Base-by-base conservation (phyloP, 1,140 invertebrate genomes). In the Zaprionus africanus region DNA sequence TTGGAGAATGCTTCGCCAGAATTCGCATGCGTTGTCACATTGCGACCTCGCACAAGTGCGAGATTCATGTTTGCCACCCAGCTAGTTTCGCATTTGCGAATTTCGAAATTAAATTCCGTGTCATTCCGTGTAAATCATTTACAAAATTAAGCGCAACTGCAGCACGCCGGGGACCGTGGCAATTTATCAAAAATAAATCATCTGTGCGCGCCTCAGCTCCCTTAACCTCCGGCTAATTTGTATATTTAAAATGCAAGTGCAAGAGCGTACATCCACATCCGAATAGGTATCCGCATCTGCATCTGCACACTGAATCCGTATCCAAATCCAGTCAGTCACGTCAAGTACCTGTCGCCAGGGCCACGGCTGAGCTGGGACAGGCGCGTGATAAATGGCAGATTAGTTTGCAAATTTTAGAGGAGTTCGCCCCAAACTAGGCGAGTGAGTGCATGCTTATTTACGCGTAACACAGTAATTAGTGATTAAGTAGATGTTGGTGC, bases 121-220 rank as follows among this genome's bases (percentile, higher is more conserved):
- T 91, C 87, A 88, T 82, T 84, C 73, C 80, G 81, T 91, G 87
- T 91, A 91, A 91, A 91, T 91, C 83, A 91, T 91, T 91, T 88
- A 78, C 87, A 73, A 88, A 88, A 83, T 88, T 78, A 87, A 72
- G 63, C 69, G 78, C 49, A 57, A 60, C 66, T 71, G 65, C 58
- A 72, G 58, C 54, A 72, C 34, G 63, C 73, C 85, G 62, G 71
- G 61, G 71, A 73, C 86, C 76, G 64, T 67, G 77, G 78, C 73
- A 87, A 92, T 92, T 92, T 92, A 92, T 92, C 91, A 92, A 92
- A 91, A 91, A 92, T 92, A 91, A 92, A 92, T 92, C 91, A 92
- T 92, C 83, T 90, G 88, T 76, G 92, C 79, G 83, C 85, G 77
- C n/a, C 6, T 17, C 15, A 7, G 41, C 69, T 63, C 56, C 83